Conservation (phyloP, 2,888 invertebrate species). For the Aspidiotus rigidus region DNA sequence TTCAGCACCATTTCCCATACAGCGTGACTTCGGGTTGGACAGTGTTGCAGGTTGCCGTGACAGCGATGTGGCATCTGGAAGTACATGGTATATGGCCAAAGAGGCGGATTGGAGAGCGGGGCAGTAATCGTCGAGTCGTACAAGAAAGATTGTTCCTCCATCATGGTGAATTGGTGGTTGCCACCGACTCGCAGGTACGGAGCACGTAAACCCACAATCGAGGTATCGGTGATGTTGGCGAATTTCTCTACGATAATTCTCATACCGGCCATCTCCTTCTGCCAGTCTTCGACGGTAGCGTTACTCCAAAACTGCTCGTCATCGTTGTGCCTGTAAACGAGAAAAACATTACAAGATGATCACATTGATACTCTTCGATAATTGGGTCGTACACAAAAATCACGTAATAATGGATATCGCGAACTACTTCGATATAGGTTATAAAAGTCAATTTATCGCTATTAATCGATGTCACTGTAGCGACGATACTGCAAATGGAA, state of each 20-base stretch:
- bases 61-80: conserved; percentile 92
- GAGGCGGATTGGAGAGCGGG: conserved; percentile 77
- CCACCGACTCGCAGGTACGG: conserved; percentile 87
- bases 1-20: conserved; percentile 97
- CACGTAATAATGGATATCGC: too few species aligned
- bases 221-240: conserved; percentile 81
- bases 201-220: conserved; percentile 81
- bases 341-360: background rate
- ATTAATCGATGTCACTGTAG: too few species aligned
- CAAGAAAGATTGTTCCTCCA: conserved; percentile 89
- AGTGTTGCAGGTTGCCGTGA: conserved; percentile 83
- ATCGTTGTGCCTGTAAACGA: conserved; percentile 66
- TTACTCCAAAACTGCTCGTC: conserved; percentile 90
- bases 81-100: conserved; percentile 98
- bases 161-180: conserved; percentile 94
- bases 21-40: conserved; percentile 83
- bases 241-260: conserved; percentile 81
- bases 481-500: too few species aligned
- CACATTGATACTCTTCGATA: background rate
- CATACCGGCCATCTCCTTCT: conserved; percentile 91
- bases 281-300: conserved; percentile 85
- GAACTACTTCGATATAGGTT: too few species aligned
- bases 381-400: background rate
- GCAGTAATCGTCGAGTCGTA: conserved; percentile 94
- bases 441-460: too few species aligned